Percentiles rank a stretch among this genome's conserved stretches.
These are phyloP conservation scores for Tachina fera DNA, from an alignment of 2,888 invertebrate species.

Conservation along the genomic window DNA sequence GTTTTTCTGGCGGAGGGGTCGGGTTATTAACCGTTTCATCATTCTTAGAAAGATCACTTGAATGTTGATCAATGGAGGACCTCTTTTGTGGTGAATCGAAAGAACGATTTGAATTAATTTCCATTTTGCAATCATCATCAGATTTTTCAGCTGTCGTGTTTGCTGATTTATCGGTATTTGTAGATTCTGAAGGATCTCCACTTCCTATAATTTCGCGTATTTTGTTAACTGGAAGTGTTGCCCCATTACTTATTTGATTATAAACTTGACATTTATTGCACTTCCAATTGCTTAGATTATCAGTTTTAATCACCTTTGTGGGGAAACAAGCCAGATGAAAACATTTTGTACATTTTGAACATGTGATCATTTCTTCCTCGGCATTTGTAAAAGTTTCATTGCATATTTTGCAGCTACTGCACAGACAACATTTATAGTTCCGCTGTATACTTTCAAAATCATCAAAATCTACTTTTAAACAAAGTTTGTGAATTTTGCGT, in stretches of 20 bases:
- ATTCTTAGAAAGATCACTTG: slow-evolving; percentile 22
- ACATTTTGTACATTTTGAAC: slow-evolving; percentile 92
- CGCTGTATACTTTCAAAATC: slow-evolving; percentile 76
- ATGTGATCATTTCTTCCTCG: slow-evolving; percentile 85
- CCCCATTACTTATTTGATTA: slow-evolving; percentile 66
- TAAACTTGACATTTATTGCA: slow-evolving; percentile 86
- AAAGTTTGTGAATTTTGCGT: slow-evolving; percentile 77
- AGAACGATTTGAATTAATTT: slow-evolving; percentile 5
- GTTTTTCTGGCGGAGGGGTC: slow-evolving; percentile 39
- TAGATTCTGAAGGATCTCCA: slow-evolving; percentile 40
- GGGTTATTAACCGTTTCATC: neutral
- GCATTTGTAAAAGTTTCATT: slow-evolving; percentile 18
- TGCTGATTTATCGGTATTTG: slow-evolving; percentile 18
- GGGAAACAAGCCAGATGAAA: slow-evolving; percentile 92
- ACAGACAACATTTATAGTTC: slow-evolving; percentile 94
- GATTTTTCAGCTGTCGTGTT: slow-evolving; percentile 52
- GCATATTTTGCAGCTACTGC: slow-evolving; percentile 89
- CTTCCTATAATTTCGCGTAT: slow-evolving; percentile 74
- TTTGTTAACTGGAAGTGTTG: slow-evolving; percentile 69
- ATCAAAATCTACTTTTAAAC: slow-evolving; percentile 76
- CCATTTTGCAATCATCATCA: slow-evolving; percentile 46
- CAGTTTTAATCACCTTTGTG: slow-evolving; percentile 85
- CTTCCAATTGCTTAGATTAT: slow-evolving; percentile 86
- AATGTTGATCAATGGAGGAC: neutral
- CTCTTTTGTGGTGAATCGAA: neutral